Evolutionary conservation across 2,113 vertebrate genomes (phyloP), one percentile per base, ranked within the genome.

Genomic region (Oreocharis arfaki): DNA sequence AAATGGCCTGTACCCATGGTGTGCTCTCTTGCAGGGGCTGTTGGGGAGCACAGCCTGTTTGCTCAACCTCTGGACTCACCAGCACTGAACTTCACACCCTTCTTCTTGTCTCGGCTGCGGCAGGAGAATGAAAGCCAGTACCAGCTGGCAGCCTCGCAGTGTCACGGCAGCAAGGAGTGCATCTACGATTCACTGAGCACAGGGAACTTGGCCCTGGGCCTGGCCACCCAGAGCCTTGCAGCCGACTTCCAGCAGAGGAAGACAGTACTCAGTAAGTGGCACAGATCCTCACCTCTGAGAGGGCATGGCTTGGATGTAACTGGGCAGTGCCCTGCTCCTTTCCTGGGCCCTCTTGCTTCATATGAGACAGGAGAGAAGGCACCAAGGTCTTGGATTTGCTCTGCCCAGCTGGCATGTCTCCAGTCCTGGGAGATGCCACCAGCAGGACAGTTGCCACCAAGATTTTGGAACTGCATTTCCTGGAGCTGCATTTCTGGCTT

Each of bases 81-180:
- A 0, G 59, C 70, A 42, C 67, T 19, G 60, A 95, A 88, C 79
- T 97, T 97, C 95, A 95, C 76, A n/a, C 96, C 95, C 47, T 24
- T 74, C 86, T 97, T 96, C 94, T 93, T 97, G 86, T 96, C 95
- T 86, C 39, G 3, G 76, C 96, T 97, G 73, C 73, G 44, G n/a
- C 95, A 90, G 88, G 68, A 93, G 68, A 95, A 93, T 3, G 83
- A 93, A 95, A 96, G 76, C 44, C 83, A 60, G 39, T 97, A 95
- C 35, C 59, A 95, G 76, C 86, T 92, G 73, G 93, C 89, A 84
- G 83, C 64, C 39, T 90, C 3, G 0, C 68, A 47, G 73, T 97
- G 96, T 44, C 91, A 0, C 0, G 44, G 86, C 47, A 93, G 56
- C 86, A 96, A 70, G 68, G 96, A 95, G 69, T 97, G 96, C 56